Conservation (phyloP, 2,113 vertebrate species). For the Cheilinus undulatus region DNA sequence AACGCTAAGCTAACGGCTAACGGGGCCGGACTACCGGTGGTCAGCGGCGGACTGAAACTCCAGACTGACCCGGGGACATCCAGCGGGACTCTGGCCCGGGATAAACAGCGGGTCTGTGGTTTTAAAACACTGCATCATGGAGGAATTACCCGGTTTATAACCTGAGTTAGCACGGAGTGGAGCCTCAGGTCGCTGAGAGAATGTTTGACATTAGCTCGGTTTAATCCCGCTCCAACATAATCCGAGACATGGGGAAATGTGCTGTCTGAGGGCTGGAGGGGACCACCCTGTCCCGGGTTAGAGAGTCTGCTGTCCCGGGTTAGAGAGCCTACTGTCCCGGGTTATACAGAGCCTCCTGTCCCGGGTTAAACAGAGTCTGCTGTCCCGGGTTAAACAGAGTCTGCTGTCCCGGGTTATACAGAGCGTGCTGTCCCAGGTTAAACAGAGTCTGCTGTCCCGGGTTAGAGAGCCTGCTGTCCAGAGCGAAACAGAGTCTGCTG, state of each 20-base stretch:
- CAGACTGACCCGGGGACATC: background rate
- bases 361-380: too few relatives aligned
- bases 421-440: too few relatives aligned
- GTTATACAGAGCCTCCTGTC: too few relatives aligned
- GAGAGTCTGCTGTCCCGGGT: too few relatives aligned
- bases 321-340: too few relatives aligned
- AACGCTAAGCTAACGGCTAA: conserved; percentile 31
- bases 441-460: too few relatives aligned
- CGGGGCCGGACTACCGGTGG: conserved; percentile 12
- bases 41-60: background rate
- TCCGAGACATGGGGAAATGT: background rate
- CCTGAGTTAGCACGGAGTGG: background rate
- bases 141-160: background rate
- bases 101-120: background rate
- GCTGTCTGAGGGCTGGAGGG: background rate
- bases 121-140: background rate
- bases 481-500: too few relatives aligned
- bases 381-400: too few relatives aligned
- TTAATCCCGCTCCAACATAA: background rate
- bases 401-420: too few relatives aligned
- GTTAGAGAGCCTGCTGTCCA: too few relatives aligned
- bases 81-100: background rate
- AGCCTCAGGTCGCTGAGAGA: background rate
- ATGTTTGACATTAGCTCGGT: too few relatives aligned
- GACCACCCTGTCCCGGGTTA: background rate